Conservation (phyloP, 2,888 invertebrate species). For the Ennomos erosarius region DNA sequence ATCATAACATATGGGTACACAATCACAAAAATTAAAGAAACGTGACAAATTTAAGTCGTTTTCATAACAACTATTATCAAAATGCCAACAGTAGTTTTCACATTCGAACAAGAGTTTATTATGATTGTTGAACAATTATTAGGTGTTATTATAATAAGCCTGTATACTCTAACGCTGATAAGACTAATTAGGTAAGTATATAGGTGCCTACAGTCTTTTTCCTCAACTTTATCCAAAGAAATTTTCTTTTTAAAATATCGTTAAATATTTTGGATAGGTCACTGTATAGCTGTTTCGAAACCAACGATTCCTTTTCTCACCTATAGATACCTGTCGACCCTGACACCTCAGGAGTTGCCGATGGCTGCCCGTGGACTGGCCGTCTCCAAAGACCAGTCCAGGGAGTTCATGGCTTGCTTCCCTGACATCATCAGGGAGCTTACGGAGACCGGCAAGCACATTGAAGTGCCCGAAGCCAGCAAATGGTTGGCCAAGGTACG, state of each 20-base stretch:
- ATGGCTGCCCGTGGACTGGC: conserved; percentile 86
- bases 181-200: not conserved
- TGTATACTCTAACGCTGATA: not conserved
- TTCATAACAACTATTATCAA: too few species aligned
- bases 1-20: too few species aligned
- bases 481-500: conserved; percentile 92
- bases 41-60: too few species aligned
- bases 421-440: conserved; percentile 94
- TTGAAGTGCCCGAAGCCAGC: conserved; percentile 91
- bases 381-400: conserved; percentile 92
- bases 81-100: too few species aligned
- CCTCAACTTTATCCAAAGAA: too few species aligned
- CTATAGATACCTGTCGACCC: conserved; percentile 85
- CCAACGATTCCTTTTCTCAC: conserved; percentile 50
- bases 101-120: too few species aligned
- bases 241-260: too few species aligned
- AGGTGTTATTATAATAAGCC: too few species aligned
- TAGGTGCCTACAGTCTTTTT: too few species aligned
- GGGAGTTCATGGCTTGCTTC: conserved; percentile 95
- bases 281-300: conserved; percentile 29
- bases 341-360: conserved; percentile 86
- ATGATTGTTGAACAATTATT: too few species aligned
- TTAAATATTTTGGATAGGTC: not conserved
- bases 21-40: too few species aligned
- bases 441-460: conserved; percentile 90